phyloP scores from a whole-genome alignment of 1,140 invertebrate species.

The Trachymyrmex cornetzi region DNA sequence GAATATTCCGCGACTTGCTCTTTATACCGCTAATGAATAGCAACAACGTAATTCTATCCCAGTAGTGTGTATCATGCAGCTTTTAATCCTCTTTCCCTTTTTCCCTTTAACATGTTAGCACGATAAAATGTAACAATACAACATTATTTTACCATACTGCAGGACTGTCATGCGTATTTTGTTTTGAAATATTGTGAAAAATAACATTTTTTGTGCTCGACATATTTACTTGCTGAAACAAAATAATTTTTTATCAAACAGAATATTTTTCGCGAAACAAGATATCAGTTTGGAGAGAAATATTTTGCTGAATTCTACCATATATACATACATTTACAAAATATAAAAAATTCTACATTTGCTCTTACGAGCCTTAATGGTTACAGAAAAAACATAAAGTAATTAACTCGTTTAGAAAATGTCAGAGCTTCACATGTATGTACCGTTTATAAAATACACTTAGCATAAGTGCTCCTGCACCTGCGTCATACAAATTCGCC shows the following conservation, averaged over 20 bases:
- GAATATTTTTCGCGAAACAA: neutral
- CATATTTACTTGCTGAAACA: neutral
- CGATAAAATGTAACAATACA: conserved; percentile 10
- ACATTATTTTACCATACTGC: conserved; percentile 5
- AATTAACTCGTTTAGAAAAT: conserved; percentile 39
- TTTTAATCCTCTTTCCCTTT: conserved; percentile 1
- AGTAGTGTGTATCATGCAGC: conserved; percentile 20
- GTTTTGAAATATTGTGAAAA: neutral
- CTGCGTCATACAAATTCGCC: conserved; percentile 69
- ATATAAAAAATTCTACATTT: neutral
- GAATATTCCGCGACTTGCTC: conserved; percentile 45
- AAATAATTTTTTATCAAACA: conserved; percentile 14
- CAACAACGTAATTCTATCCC: conserved; percentile 47
- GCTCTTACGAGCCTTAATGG: neutral
- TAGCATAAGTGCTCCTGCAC: conserved; percentile 63
- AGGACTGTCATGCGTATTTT: neutral
- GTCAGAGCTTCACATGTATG: neutral
- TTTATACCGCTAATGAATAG: conserved; percentile 59
- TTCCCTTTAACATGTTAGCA: neutral
- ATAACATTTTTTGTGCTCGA: neutral
- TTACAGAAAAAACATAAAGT: neutral
- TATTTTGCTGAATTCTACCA: neutral
- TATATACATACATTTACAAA: neutral
- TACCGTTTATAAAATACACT: conserved; percentile 59
- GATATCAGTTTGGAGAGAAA: neutral